A percentile compares a stretch with the other conserved stretches of the same genome.
Conservation (phyloP, 2,888 invertebrate species). For the Mystacides longicornis region DNA sequence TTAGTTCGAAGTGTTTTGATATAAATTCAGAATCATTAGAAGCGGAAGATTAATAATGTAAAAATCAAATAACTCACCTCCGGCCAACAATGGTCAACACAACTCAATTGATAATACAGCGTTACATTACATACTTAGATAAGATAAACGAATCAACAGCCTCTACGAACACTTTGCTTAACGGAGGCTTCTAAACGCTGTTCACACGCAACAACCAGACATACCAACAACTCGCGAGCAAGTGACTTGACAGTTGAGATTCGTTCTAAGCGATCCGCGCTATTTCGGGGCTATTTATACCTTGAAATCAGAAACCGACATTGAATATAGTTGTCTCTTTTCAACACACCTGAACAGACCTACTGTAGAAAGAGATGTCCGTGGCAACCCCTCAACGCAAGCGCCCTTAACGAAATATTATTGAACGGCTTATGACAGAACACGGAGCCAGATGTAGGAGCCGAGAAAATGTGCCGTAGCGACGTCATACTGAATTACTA, state of each 20-base stretch:
- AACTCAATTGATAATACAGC: not conserved
- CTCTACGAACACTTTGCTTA: not conserved
- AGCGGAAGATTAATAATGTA: too few species aligned
- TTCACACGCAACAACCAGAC: not conserved
- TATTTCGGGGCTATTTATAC: not conserved
- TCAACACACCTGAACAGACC: not conserved
- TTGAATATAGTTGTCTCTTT: not conserved
- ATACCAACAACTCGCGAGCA: not conserved
- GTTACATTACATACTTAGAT: conserved; percentile 1
- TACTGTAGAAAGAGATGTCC: not conserved
- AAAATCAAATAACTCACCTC: not conserved
- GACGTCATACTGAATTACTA: too few species aligned
- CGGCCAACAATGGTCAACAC: conserved; percentile 1
- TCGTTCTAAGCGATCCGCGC: not conserved
- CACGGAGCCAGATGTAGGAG: too few species aligned
- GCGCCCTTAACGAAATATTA: not conserved
- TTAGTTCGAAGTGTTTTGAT: too few species aligned
- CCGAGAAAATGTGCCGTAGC: too few species aligned
- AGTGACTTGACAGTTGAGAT: not conserved
- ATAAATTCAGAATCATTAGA: too few species aligned
- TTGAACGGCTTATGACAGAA: not conserved
- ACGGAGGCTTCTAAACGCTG: not conserved
- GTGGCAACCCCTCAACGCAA: not conserved
- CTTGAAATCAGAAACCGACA: not conserved
- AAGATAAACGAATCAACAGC: not conserved